Evolutionary conservation across 2,113 vertebrate species (phyloP).

Genomic region (Jacana jacana): DNA sequence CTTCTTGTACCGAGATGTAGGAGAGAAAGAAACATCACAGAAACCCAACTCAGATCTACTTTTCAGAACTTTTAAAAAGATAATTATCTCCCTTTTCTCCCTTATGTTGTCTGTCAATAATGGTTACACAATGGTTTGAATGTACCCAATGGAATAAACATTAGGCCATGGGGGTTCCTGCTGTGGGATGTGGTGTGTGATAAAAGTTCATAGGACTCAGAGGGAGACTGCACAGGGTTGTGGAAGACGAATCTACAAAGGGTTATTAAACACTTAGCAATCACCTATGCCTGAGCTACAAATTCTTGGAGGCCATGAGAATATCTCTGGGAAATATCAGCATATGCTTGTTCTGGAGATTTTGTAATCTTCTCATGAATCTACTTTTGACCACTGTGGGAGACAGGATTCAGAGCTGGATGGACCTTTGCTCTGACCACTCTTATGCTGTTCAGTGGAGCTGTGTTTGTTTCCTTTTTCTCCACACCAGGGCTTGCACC

Average conservation of each 20-base stretch:
- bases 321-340: neutral
- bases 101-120: neutral
- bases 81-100: neutral
- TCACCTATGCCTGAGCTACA: neutral
- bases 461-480: neutral
- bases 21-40: too few relatives aligned
- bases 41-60: neutral
- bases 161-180: neutral
- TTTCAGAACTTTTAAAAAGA: neutral
- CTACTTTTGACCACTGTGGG: neutral
- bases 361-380: neutral
- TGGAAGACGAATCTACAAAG: neutral
- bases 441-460: neutral
- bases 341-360: neutral
- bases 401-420: neutral
- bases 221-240: neutral
- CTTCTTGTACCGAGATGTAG: neutral
- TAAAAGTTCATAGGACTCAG: neutral
- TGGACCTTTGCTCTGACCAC: neutral
- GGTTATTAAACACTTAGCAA: neutral
- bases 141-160: neutral
- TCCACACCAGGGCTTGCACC: neutral
- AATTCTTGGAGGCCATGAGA: neutral
- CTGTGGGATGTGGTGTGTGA: rapidly evolving
- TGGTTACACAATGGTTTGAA: neutral